These are phyloP conservation scores for Meloidogyne exigua DNA, from an alignment of 1,140 invertebrate species.

Conservation along the genomic window DNA sequence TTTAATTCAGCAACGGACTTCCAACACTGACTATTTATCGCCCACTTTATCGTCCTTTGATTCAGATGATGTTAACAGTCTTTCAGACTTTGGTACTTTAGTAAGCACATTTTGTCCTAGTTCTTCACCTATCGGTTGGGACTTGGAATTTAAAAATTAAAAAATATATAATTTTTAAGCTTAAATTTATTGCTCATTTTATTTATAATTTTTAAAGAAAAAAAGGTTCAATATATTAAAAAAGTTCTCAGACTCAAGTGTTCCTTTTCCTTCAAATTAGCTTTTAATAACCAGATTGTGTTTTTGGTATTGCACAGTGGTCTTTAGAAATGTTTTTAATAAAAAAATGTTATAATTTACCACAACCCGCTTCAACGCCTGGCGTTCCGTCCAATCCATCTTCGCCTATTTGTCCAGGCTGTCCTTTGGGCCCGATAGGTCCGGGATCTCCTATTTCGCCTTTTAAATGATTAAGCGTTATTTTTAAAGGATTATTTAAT, in stretches of 20 bases:
- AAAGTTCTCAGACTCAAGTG: background rate
- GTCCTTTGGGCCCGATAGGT: background rate
- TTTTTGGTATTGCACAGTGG: slow-evolving; percentile 26
- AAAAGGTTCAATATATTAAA: background rate
- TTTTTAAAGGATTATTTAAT: background rate
- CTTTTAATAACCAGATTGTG: slow-evolving; percentile 23
- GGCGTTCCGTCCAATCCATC: slow-evolving; percentile 10
- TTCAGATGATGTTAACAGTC: background rate
- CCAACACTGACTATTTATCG: background rate
- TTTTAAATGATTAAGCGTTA: background rate
- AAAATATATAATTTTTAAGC: background rate
- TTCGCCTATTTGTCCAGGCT: background rate
- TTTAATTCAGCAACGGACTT: background rate
- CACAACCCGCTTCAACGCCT: slow-evolving; percentile 15
- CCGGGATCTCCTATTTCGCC: slow-evolving; percentile 14
- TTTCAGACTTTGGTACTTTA: slow-evolving; percentile 13
- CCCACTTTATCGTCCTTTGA: background rate
- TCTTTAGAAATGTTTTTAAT: slow-evolving; percentile 1
- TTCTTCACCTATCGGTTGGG: slow-evolving; percentile 10
- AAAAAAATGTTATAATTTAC: background rate
- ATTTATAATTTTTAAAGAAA: background rate
- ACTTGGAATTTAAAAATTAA: background rate
- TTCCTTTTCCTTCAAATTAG: background rate
- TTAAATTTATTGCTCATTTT: slow-evolving; percentile 15
- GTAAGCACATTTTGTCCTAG: slow-evolving; percentile 17